phyloP scores from a whole-genome alignment of 2,888 invertebrate genomes.

The Limnephilus lunatus region DNA sequence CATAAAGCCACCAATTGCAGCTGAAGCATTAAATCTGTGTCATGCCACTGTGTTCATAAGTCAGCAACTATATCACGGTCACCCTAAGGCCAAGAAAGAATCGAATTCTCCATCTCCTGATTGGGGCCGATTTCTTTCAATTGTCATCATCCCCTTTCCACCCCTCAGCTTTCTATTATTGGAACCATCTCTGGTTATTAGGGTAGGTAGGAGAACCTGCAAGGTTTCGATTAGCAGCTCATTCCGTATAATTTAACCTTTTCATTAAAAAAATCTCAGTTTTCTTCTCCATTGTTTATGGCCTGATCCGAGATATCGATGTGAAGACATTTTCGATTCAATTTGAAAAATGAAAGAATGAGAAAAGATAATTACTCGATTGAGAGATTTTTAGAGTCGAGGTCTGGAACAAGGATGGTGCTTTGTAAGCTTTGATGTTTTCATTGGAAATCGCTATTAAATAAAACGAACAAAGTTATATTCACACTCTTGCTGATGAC shows the following conservation, averaged over 20 bases:
- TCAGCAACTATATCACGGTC: background rate
- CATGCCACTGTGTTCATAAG: too few species aligned
- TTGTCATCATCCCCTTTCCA: slow-evolving; percentile 58
- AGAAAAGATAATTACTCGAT: background rate
- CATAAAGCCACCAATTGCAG: too few species aligned
- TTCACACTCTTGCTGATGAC: too few species aligned
- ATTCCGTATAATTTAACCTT: slow-evolving; percentile 50
- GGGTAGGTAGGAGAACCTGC: slow-evolving; percentile 39
- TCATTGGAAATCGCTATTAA: background rate
- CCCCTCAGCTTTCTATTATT: slow-evolving; percentile 56
- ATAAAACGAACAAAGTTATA: background rate
- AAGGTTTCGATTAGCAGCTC: slow-evolving; percentile 50
- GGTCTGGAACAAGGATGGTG: background rate
- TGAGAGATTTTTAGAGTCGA: background rate
- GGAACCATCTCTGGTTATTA: slow-evolving; percentile 51
- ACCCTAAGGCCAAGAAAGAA: slow-evolving; percentile 47
- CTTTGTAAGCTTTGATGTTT: background rate
- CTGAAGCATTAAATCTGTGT: too few species aligned
- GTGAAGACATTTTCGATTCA: background rate
- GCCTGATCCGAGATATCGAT: slow-evolving; percentile 29
- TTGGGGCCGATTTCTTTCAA: slow-evolving; percentile 62
- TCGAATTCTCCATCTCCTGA: slow-evolving; percentile 62
- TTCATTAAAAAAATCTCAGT: slow-evolving; percentile 37
- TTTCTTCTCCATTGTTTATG: slow-evolving; percentile 39
- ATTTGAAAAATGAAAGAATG: background rate